These are phyloP conservation scores for Falcaria lacertinaria DNA, from an alignment of 2,888 invertebrate genomes.

Conservation along the genomic window DNA sequence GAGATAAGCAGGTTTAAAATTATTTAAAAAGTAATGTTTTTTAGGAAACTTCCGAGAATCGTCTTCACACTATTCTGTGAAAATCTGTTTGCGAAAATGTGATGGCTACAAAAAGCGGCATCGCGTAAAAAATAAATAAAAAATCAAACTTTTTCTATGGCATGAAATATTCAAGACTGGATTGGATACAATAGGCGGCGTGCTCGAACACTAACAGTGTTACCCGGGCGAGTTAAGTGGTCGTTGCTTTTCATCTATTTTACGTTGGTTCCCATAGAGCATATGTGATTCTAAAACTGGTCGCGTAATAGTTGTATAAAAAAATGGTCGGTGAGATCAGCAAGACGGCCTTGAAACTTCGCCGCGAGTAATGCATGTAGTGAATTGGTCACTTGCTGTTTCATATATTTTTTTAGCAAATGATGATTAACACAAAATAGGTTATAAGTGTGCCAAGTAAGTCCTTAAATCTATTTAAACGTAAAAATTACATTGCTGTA, in stretches of 20 bases:
- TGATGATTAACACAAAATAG: conserved; percentile 23
- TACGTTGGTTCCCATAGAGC: conserved; percentile 23
- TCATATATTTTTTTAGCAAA: conserved; percentile 40
- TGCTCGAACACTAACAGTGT: conserved; percentile 39
- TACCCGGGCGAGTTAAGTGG: conserved; percentile 27
- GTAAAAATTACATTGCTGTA: no score
- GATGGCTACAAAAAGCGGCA: conserved; percentile 48
- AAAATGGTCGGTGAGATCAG: conserved; percentile 71
- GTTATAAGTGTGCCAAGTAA: no score
- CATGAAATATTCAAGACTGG: conserved; percentile 57
- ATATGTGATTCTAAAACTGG: conserved; percentile 37
- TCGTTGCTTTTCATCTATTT: conserved; percentile 24
- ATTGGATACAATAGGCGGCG: conserved; percentile 39
- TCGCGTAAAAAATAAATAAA: conserved; percentile 25
- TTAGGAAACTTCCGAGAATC: conserved; percentile 19
- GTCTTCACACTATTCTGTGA: conserved; percentile 39
- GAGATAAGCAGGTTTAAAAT: no score
- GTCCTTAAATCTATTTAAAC: no score
- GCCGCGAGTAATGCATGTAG: conserved; percentile 37
- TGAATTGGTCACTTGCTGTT: conserved; percentile 53
- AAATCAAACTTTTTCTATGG: conserved; percentile 43
- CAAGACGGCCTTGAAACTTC: conserved; percentile 53
- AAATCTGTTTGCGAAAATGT: conserved; percentile 59
- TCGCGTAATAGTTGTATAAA: conserved; percentile 48
- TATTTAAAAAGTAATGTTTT: neutral